Conservation (phyloP, 2,888 invertebrate species). For the Cryptosula pallasiana region DNA sequence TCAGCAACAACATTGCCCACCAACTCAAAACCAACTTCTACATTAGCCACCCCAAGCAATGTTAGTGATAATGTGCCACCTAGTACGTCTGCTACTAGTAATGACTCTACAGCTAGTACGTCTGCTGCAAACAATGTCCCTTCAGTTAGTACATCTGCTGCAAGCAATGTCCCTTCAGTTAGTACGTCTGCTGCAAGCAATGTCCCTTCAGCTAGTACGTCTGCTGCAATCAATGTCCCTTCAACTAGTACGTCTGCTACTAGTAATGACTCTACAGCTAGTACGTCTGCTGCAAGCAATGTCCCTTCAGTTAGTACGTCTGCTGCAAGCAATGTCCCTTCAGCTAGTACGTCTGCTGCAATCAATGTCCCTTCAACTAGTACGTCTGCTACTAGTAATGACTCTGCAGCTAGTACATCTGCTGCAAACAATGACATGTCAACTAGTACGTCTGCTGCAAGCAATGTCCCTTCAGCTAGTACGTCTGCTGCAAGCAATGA, state of each 20-base stretch:
- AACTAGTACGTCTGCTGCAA: not conserved
- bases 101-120: not conserved
- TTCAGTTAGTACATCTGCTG: not conserved
- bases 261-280: not conserved
- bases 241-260: not conserved
- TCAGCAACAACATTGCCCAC: no score
- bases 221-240: not conserved
- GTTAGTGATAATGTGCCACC: no score
- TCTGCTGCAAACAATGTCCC: not conserved
- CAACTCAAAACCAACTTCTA: no score
- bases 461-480: no score
- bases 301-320: not conserved
- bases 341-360: no score
- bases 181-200: not conserved
- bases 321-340: not conserved
- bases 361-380: not conserved
- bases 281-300: not conserved
- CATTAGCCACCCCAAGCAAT: no score
- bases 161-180: not conserved
- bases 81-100: not conserved
- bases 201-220: no score
- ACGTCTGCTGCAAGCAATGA: not conserved
- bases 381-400: not conserved
- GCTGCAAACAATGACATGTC: not conserved
- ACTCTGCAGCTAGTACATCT: not conserved